Conservation (phyloP, 2,113 vertebrate genomes). For the Pollimyrus isidori region DNA sequence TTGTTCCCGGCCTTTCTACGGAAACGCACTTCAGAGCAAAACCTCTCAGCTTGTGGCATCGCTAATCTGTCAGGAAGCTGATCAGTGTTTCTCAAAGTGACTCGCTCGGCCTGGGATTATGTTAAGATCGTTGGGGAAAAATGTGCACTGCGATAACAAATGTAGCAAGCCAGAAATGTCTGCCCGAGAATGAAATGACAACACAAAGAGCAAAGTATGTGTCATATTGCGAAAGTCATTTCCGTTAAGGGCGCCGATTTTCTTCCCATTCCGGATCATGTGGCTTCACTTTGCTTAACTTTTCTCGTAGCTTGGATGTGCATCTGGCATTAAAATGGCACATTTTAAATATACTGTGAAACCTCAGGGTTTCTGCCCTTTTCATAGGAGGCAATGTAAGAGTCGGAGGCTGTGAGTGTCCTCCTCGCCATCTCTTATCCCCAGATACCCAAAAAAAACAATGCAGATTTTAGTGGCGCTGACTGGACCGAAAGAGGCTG, state of each 20-base stretch:
- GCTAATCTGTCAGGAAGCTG: slow-evolving; percentile 4
- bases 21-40: neutral
- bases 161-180: neutral
- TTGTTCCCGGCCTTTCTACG: neutral
- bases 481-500: neutral
- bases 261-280: neutral
- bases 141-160: neutral
- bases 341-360: neutral
- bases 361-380: neutral
- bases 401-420: neutral
- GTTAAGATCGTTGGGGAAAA: neutral
- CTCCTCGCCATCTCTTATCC: neutral
- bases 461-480: neutral
- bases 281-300: neutral
- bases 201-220: neutral
- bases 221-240: neutral
- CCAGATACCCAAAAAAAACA: neutral
- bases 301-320: neutral
- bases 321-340: neutral
- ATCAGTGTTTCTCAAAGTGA: neutral
- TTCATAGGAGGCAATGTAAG: neutral
- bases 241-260: neutral
- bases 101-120: neutral
- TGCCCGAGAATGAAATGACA: neutral
- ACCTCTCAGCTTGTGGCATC: neutral